Evolutionary conservation across 2,113 vertebrate species (phyloP), one percentile per base, ranked within the genome.

Genomic region (Salminus brasiliensis): DNA sequence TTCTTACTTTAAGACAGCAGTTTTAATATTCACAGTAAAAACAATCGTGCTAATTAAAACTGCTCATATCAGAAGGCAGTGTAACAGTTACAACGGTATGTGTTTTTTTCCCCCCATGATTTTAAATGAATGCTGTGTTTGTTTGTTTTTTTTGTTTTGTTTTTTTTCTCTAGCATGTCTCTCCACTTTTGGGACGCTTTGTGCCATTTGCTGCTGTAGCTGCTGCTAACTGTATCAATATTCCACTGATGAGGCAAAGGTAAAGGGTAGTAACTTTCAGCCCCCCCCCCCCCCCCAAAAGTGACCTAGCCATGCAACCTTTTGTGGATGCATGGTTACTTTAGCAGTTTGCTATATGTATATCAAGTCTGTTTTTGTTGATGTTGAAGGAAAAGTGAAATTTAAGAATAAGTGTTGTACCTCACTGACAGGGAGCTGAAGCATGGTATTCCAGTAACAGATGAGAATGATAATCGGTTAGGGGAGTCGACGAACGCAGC

Each of bases 191-290:
- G 87, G 98, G 97, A 88, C 94, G 98, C 5, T 98, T 99, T 83
- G 98, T 99, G 80, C 98, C 98, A 57, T 99, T 99, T 74, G 98
- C 97, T 90, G 98, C 98, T 29, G 98, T 99, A n/a, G 98, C 98
- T 76, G 95, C 97, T 89, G 98, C 98, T 70, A 99, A 99, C 88
- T 99, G 98, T 88, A 99, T 99, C 90, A 99, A 99, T 79, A 99
- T 99, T 83, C 98, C 98, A 0, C 88, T 99, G 82, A 99, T 99
- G 97, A 95, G 98, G 84, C 98, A 99, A 90, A 95, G 97, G 98
- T 99, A 92, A 91, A 88, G 23, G 5, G 15, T 60, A 10, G 52
- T 32, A 63, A 39, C 65, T 15, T 60, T 66, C 10, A 55, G 4
- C n/a, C 16, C 4, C 16, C 43, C 12, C 12, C 7, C 30, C 7